Evolutionary conservation across 2,797 vertebrate species (phyloP).

Genomic region (Ctenochaetus hawaiiensis): DNA sequence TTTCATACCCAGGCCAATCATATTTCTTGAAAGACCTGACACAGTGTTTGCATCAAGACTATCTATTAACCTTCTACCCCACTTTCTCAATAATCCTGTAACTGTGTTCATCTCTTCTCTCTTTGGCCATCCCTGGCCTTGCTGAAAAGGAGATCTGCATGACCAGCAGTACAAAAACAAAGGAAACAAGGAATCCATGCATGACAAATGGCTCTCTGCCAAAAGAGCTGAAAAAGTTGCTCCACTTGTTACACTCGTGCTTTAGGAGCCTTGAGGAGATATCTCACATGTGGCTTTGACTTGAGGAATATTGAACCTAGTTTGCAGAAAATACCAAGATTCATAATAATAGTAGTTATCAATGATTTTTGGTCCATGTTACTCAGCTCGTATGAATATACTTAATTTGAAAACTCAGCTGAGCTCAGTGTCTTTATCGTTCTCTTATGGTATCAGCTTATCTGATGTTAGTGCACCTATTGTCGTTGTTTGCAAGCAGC

Average conservation of each 20-base stretch:
- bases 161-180: conserved; percentile 8
- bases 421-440: not conserved
- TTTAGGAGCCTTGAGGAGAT: not conserved
- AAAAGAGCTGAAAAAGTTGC: not conserved
- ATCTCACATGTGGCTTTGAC: too few species aligned
- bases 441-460: not conserved
- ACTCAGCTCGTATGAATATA: too few species aligned
- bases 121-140: not conserved
- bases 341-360: too few species aligned
- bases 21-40: not conserved
- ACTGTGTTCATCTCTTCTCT: not conserved
- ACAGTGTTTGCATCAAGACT: not conserved
- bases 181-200: conserved; percentile 26
- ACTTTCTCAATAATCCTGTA: not conserved
- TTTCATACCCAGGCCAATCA: conserved; percentile 17
- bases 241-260: not conserved
- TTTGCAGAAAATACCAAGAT: too few species aligned
- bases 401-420: not conserved
- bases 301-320: too few species aligned
- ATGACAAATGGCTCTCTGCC: not conserved
- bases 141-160: not conserved
- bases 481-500: conserved; percentile 32
- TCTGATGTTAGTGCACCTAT: not conserved
- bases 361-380: too few species aligned
- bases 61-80: conserved; percentile 12